A percentile compares a stretch with the other conserved stretches of the same genome.
Conservation (phyloP, 2,797 vertebrate genomes). For the Urosaurus nigricauda region DNA sequence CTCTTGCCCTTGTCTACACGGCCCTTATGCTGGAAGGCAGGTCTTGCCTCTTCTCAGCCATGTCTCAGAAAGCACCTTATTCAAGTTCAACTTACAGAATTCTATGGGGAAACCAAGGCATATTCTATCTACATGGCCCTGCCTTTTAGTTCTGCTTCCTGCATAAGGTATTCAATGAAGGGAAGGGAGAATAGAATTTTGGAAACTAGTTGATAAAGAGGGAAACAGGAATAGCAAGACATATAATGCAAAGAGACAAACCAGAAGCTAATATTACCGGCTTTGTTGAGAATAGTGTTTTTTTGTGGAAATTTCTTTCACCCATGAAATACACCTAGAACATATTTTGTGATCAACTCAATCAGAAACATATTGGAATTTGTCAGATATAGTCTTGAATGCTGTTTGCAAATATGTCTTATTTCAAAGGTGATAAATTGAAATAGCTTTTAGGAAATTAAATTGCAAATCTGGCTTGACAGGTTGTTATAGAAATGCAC, state of each 20-base stretch:
- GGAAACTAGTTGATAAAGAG: not conserved
- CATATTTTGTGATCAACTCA: not conserved
- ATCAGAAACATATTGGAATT: not conserved
- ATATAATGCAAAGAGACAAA: not conserved
- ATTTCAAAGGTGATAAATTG: constrained; percentile 33
- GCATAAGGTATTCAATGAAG: not conserved
- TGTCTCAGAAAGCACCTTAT: not conserved
- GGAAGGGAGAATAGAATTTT: not conserved
- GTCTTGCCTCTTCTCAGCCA: not conserved
- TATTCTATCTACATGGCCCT: not conserved
- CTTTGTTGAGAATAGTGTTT: not conserved
- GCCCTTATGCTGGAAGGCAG: not conserved
- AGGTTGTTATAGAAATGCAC: constrained; percentile 35
- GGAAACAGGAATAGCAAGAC: not conserved
- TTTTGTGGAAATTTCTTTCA: not conserved
- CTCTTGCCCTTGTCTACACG: not conserved
- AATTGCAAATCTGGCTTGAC: constrained; percentile 49
- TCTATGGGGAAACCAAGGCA: not conserved
- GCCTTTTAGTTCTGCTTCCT: not conserved
- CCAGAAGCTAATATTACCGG: too few species aligned
- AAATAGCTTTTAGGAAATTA: not conserved
- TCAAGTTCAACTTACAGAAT: not conserved
- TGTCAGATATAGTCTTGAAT: not conserved
- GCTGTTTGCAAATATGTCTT: not conserved
- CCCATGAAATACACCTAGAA: not conserved